Evolutionary conservation across 2,113 vertebrate species (phyloP), one percentile per base, ranked within the genome.

Genomic region (Tichodroma muraria): DNA sequence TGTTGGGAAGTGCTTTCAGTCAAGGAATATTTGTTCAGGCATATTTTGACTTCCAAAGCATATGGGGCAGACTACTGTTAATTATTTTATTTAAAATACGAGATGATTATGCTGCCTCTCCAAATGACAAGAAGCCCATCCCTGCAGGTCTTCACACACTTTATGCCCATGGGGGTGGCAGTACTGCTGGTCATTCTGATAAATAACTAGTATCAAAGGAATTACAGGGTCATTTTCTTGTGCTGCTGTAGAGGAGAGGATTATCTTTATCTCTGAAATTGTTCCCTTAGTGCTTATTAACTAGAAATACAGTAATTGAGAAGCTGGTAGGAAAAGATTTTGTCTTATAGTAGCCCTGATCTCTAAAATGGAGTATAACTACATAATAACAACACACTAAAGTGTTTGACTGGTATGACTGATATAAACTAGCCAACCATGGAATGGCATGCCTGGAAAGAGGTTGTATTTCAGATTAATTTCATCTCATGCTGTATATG

Each of bases 201-300:
- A 54, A 37, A 71, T 90, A 88, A 80, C 94, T 87, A 82, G 83
- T 87, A 85, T 90, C 86, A 85, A 66, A 92, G 85, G 77, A 93
- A 89, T 88, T 73, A 90, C n/a, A 90, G 52, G 72, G 69, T 95
- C 89, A 91, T 96, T 97, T 96, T 95, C 85, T 95, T 73, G 69
- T 96, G 63, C 79, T 96, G 83, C 87, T 72, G 37, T 82, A 96
- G 90, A 93, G 91, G 79, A 91, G 78, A 92, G 47, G 78, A 90
- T 95, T 96, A 93, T 97, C 95, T 92, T 93, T 95, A 85, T 90
- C 90, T 96, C 93, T 97, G 90, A 96, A 97, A 97, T 91, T 79
- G 60, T 89, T 97, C 97, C 94, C 95, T 95, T 94, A 96, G 68
- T 97, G 95, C 87, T 96, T 69, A 93, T 96, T 97, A 97, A 84